These are phyloP conservation scores for Gastracanthus pulcherrimus DNA, from an alignment of 2,888 invertebrate genomes.

Conservation along the genomic window DNA sequence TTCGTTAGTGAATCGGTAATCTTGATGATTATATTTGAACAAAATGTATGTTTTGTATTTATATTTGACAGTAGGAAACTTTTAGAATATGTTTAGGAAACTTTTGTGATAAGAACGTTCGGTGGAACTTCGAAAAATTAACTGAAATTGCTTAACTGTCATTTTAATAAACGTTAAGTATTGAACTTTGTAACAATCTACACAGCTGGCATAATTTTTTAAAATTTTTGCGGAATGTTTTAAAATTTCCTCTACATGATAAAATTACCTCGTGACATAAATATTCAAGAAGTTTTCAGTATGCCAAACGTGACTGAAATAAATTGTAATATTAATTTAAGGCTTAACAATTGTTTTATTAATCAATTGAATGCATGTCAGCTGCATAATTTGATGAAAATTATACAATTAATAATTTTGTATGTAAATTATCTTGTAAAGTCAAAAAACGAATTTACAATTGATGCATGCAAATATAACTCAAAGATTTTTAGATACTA, in stretches of 20 bases:
- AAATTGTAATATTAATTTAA: slow-evolving; percentile 40
- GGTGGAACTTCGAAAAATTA: slow-evolving; percentile 25
- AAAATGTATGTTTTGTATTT: slow-evolving; percentile 43
- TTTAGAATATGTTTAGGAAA: slow-evolving; percentile 43
- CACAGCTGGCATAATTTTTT: slow-evolving; percentile 31
- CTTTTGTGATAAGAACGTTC: slow-evolving; percentile 53
- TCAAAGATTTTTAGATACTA: slow-evolving; percentile 26
- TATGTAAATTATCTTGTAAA: slow-evolving; percentile 34
- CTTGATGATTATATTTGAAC: slow-evolving; percentile 24
- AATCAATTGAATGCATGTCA: slow-evolving; percentile 15
- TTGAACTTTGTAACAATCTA: slow-evolving; percentile 29
- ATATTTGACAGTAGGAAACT: slow-evolving; percentile 40
- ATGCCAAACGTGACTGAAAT: slow-evolving; percentile 46
- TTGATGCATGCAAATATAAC: slow-evolving; percentile 24
- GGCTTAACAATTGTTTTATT: slow-evolving; percentile 25
- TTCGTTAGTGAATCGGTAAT: slow-evolving; percentile 62
- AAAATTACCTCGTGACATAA: slow-evolving; percentile 15
- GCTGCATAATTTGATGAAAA: slow-evolving; percentile 22
- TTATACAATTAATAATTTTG: slow-evolving; percentile 37
- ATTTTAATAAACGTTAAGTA: slow-evolving; percentile 6
- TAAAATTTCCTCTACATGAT: slow-evolving; percentile 8
- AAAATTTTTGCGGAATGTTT: slow-evolving; percentile 23
- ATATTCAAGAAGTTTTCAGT: slow-evolving; percentile 47
- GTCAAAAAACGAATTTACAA: slow-evolving; percentile 24
- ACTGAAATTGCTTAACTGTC: slow-evolving; percentile 8